Evolutionary conservation across 1,140 invertebrate genomes (phyloP).

Genomic region (Temnothorax longispinosus): DNA sequence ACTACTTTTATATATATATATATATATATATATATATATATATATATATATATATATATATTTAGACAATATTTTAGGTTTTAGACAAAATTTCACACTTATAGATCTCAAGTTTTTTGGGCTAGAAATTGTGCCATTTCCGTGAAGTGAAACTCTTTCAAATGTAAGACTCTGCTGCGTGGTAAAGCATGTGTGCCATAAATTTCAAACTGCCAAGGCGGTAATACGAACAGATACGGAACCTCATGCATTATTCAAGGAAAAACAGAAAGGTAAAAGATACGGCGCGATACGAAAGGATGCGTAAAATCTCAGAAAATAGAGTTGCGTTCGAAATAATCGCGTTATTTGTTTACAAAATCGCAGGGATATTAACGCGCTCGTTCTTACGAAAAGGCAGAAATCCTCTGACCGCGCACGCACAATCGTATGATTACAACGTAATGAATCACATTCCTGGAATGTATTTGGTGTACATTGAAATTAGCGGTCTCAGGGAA

Average conservation of each 20-base stretch:
- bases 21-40: too few relatives aligned
- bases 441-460: background rate
- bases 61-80: too few relatives aligned
- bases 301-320: slow-evolving; percentile 4
- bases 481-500: slow-evolving; percentile 17
- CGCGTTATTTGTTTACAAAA: background rate
- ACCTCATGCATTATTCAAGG: slow-evolving; percentile 60
- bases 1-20: too few relatives aligned
- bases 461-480: slow-evolving; percentile 7
- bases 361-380: too few relatives aligned
- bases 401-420: background rate
- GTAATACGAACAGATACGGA: slow-evolving; percentile 42
- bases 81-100: too few relatives aligned
- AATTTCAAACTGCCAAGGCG: slow-evolving; percentile 33
- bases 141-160: background rate
- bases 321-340: background rate
- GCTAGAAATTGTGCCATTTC: background rate
- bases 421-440: background rate
- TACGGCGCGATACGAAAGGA: background rate
- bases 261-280: background rate
- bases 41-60: too few relatives aligned
- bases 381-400: background rate
- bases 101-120: background rate
- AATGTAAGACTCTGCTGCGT: background rate
- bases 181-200: background rate